Evolutionary conservation across 2,113 vertebrate genomes (phyloP), one percentile per base, ranked within the genome.

Genomic region (Nannospalax galili): DNA sequence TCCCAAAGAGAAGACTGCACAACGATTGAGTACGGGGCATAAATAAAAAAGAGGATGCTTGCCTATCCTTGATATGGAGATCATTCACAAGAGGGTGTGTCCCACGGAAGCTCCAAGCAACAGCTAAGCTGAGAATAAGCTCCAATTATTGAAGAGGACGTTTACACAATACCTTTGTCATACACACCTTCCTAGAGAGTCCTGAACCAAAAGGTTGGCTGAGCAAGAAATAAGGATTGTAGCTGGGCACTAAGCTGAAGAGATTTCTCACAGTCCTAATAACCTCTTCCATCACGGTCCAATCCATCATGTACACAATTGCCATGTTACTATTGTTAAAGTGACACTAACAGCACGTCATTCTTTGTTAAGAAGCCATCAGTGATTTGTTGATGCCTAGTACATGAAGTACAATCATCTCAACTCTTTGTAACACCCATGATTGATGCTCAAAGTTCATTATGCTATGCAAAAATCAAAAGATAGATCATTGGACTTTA

Each of bases 241-340:
- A 84, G 52, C 40, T 73, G 65, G 84, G 64, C 77, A 2, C 3
- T 0, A 19, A 22, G 65, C 86, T 82, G 62, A 70, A 62, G 74
- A 52, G 84, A 42, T 81, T 94, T 91, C 93, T 97, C 73, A 58
- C 15, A 67, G 40, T 78, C 58, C 52, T 82, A 88, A 77, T 91
- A 42, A 93, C 17, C 42, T 82, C 69, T 95, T 75, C 79, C 58
- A 40, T 70, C 86, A 22, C 7, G 35, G 20, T 26, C 30, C 42
- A 78, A 73, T 86, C 26, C 78, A 91, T 94, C 91, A 79, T 37
- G 17, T 20, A 26, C 26, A 84, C 74, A 30, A 42, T 91, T 74
- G 42, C 64, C 74, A 88, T 19, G 26, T 89, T 82, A 91, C 88
- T 85, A 70, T 15, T 88, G 70, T 72, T 90, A 80, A 94, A 95